Conservation (phyloP, 2,113 vertebrate species). For the Indri indri region DNA sequence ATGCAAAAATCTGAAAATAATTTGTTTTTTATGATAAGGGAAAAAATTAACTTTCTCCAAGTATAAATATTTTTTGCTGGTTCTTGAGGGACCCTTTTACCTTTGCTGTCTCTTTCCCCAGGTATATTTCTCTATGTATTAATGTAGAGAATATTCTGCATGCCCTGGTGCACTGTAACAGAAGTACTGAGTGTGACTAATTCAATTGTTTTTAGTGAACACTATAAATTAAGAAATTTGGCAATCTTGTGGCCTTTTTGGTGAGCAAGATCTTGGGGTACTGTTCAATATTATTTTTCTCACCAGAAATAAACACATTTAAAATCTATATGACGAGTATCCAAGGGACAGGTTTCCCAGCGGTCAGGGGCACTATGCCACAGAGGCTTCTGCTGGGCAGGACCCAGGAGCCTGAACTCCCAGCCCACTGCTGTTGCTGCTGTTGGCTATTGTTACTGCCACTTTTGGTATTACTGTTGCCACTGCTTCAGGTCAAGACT, state of each 20-base stretch:
- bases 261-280: background rate
- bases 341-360: background rate
- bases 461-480: background rate
- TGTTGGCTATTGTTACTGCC: background rate
- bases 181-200: background rate
- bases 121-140: slow-evolving; percentile 21
- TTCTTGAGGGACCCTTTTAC: background rate
- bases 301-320: background rate
- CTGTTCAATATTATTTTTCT: background rate
- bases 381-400: background rate
- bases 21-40: slow-evolving; percentile 35
- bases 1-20: slow-evolving; percentile 60
- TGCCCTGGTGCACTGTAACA: background rate
- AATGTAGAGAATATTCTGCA: background rate
- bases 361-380: background rate
- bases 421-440: background rate
- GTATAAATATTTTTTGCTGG: slow-evolving; percentile 6
- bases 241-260: background rate
- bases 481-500: background rate
- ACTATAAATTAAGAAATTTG: background rate
- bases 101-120: background rate
- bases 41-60: slow-evolving; percentile 38
- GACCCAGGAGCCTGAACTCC: background rate
- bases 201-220: background rate
- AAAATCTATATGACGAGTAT: background rate